Conservation (phyloP, 2,797 vertebrate genomes). For the Myioborus miniatus region DNA sequence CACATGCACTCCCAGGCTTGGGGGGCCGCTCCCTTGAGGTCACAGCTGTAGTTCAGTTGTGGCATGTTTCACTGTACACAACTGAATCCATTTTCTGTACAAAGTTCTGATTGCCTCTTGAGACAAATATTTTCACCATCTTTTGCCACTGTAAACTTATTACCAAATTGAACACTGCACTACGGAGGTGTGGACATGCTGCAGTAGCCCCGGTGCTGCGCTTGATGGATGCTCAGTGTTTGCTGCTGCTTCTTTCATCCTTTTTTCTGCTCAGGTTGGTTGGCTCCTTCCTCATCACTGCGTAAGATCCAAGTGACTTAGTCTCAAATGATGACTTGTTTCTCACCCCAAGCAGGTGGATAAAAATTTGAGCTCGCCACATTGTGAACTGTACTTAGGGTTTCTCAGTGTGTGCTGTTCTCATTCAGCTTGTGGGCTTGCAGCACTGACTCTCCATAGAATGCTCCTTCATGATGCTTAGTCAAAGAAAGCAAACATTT, state of each 20-base stretch:
- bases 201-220: accelerated
- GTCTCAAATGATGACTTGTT: background rate
- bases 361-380: background rate
- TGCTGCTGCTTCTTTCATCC: background rate
- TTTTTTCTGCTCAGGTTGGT: background rate
- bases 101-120: background rate
- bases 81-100: background rate
- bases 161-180: background rate
- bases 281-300: background rate
- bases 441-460: background rate
- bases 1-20: background rate
- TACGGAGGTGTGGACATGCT: background rate
- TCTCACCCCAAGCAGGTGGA: background rate
- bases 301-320: background rate
- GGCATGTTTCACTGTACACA: background rate
- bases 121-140: background rate
- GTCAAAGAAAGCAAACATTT: background rate
- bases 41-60: background rate
- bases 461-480: background rate
- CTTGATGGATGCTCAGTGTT: background rate
- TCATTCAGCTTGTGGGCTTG: background rate
- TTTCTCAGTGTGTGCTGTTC: background rate
- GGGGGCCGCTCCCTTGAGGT: background rate
- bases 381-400: background rate
- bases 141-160: background rate